Evolutionary conservation across 2,113 vertebrate genomes (phyloP).

Genomic region (Saccopteryx leptura): DNA sequence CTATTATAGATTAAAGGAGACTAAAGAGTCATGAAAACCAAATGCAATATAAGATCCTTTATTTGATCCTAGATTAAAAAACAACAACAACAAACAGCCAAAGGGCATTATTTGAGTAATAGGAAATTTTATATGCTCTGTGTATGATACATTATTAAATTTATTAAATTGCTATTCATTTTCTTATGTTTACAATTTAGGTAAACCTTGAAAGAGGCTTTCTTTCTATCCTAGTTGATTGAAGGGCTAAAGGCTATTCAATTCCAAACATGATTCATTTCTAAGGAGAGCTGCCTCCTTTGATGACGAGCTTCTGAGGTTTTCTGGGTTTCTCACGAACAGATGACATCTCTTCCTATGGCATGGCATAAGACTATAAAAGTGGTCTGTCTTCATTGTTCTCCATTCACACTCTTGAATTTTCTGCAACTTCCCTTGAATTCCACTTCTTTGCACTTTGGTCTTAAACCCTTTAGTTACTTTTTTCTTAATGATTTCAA

Average conservation of each 20-base stretch:
- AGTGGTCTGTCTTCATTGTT: neutral
- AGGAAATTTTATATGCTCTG: neutral
- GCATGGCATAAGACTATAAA: neutral
- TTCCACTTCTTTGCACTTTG: neutral
- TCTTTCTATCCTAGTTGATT: neutral
- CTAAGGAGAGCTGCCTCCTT: neutral
- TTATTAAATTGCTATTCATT: neutral
- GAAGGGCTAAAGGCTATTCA: neutral
- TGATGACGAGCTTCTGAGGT: neutral
- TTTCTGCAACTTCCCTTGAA: neutral
- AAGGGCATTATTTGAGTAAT: conserved; percentile 7
- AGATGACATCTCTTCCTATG: neutral
- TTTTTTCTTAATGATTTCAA: neutral
- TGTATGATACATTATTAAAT: neutral
- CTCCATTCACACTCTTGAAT: neutral
- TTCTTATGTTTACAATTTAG: neutral
- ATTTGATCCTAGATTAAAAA: neutral
- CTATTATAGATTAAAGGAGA: neutral
- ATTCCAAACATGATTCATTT: neutral
- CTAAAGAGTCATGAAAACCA: conserved; percentile 40
- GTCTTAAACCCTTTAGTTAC: neutral
- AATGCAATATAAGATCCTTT: conserved; percentile 33
- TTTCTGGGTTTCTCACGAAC: neutral
- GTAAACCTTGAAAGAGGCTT: neutral
- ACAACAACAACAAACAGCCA: neutral